Percentiles rank a stretch among this genome's conserved stretches.
These are phyloP conservation scores for Manis pentadactyla DNA, from an alignment of 2,797 vertebrate genomes.

Conservation along the genomic window DNA sequence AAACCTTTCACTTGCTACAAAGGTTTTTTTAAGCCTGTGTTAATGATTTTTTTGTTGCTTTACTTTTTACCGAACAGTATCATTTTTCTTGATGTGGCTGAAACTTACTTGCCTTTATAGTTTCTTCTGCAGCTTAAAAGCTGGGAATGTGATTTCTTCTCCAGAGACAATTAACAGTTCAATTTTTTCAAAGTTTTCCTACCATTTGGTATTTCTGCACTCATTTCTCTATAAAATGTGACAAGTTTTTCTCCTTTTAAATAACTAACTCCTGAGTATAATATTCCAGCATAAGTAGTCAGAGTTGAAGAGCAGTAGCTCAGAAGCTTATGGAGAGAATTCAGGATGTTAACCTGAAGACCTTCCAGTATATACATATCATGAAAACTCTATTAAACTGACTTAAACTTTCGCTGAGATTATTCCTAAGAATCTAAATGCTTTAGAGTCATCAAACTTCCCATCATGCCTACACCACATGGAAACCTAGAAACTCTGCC, in stretches of 20 bases:
- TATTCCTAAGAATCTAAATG: neutral
- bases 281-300: neutral
- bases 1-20: neutral
- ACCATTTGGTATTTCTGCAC: neutral
- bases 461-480: neutral
- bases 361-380: neutral
- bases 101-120: neutral
- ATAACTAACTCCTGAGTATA: neutral
- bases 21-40: neutral
- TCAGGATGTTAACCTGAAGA: neutral
- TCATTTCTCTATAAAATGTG: neutral
- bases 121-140: neutral
- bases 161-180: neutral
- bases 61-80: neutral
- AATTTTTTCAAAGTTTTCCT: constrained; percentile 15
- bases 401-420: neutral
- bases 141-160: neutral
- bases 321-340: neutral
- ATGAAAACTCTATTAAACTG: neutral
- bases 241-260: neutral
- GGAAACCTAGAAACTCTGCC: neutral
- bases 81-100: neutral
- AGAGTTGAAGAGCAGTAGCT: neutral
- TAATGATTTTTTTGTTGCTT: neutral
- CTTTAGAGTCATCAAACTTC: neutral